Evolutionary conservation across 2,797 vertebrate species (phyloP).

Genomic region (Nyctibius grandis): DNA sequence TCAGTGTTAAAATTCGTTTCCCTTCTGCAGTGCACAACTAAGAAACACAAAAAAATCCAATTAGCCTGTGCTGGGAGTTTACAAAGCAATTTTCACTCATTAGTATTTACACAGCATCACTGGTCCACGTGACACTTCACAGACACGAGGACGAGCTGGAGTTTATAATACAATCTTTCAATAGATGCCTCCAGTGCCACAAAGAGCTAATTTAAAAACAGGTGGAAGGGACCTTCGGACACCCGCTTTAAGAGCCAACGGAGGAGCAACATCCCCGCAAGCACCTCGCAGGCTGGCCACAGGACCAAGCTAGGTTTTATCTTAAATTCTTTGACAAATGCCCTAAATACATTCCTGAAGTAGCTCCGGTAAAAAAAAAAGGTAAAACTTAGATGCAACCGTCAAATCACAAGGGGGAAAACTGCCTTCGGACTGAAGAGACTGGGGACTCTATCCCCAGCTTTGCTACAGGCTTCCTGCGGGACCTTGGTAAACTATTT

Average conservation of each 20-base stretch:
- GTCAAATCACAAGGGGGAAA: not conserved
- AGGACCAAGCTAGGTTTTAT: not conserved
- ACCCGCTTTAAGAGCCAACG: not conserved
- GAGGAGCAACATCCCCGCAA: not conserved
- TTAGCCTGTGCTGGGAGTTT: not conserved
- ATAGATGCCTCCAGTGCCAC: not conserved
- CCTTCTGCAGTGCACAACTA: not conserved
- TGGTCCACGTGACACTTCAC: not conserved
- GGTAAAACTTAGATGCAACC: rapidly evolving
- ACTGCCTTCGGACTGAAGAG: not conserved
- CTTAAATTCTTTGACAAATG: not conserved
- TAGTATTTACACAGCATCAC: constrained; percentile 30
- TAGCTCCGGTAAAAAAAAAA: not conserved
- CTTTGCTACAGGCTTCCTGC: not conserved
- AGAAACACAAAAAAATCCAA: not conserved
- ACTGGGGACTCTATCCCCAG: not conserved
- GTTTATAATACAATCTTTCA: constrained; percentile 19
- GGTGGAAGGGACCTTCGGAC: not conserved
- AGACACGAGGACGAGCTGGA: not conserved
- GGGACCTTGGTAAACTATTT: not conserved
- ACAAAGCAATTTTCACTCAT: constrained; percentile 33
- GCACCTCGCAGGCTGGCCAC: not conserved
- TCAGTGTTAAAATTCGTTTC: not conserved
- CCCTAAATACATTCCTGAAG: not conserved
- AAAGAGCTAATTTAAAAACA: constrained; percentile 37